Conservation (phyloP, 2,888 invertebrate genomes). For the Lepidocyrtinus sp. region DNA sequence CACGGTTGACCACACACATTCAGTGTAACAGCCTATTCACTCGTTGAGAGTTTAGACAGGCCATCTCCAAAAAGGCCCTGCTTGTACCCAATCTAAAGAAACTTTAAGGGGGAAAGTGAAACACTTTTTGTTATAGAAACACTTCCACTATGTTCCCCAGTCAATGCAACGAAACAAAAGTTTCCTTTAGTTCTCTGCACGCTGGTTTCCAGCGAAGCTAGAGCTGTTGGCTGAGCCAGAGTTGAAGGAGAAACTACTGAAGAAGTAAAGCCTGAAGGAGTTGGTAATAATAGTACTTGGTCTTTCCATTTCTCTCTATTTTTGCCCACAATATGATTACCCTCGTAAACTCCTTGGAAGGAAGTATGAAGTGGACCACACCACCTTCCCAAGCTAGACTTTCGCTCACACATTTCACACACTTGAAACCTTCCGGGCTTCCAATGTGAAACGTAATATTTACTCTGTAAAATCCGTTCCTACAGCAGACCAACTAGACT, state of each 20-base stretch:
- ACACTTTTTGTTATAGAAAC: too few relatives aligned
- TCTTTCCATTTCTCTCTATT: not conserved
- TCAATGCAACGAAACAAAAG: too few relatives aligned
- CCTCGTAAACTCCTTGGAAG: not conserved
- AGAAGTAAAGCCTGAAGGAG: conserved; percentile 17
- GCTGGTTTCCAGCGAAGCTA: too few relatives aligned
- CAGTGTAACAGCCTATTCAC: too few relatives aligned
- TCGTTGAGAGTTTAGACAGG: too few relatives aligned
- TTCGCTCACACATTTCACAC: conserved; percentile 7
- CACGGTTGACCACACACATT: too few relatives aligned
- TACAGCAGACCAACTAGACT: conserved; percentile 21
- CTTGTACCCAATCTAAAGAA: too few relatives aligned
- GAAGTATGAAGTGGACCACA: not conserved
- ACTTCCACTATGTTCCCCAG: too few relatives aligned
- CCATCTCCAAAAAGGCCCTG: too few relatives aligned
- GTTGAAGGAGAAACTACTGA: not conserved
- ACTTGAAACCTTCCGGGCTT: conserved; percentile 31
- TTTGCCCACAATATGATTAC: not conserved
- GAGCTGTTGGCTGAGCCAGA: not conserved
- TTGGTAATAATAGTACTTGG: conserved; percentile 1
- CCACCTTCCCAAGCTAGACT: not conserved
- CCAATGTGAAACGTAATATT: conserved; percentile 39
- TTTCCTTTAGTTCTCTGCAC: too few relatives aligned
- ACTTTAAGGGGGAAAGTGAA: too few relatives aligned
- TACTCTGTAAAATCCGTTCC: conserved; percentile 52